phyloP scores from a whole-genome alignment of 2,797 vertebrate genomes.

The Sebastes hopkinsi region DNA sequence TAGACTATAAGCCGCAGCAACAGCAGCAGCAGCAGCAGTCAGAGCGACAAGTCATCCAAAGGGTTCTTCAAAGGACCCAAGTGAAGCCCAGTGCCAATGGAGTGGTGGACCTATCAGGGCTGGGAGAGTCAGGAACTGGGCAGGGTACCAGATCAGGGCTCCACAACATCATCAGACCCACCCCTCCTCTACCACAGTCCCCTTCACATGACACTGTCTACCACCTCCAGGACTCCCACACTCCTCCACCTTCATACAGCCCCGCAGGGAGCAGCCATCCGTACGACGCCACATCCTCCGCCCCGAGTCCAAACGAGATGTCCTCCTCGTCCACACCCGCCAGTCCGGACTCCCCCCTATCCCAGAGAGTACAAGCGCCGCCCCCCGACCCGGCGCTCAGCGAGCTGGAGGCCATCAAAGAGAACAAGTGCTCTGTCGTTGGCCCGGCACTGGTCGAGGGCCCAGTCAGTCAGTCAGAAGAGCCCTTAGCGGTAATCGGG shows the following conservation, averaged over 20 bases:
- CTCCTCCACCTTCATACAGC: slow-evolving; percentile 54
- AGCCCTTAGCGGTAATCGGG: slow-evolving; percentile 84
- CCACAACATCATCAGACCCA: slow-evolving; percentile 59
- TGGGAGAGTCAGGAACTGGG: slow-evolving; percentile 64
- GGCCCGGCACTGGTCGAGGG: slow-evolving; percentile 78
- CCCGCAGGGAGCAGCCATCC: slow-evolving; percentile 51
- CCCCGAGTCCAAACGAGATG: slow-evolving; percentile 68
- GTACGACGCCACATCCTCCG: slow-evolving; percentile 71
- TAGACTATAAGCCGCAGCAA: slow-evolving; percentile 86
- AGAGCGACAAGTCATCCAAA: slow-evolving; percentile 91
- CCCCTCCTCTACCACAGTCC: slow-evolving; percentile 48
- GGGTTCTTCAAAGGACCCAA: slow-evolving; percentile 87
- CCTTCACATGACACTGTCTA: slow-evolving; percentile 65
- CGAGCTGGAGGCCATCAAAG: slow-evolving; percentile 90
- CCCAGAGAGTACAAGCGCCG: slow-evolving; percentile 60
- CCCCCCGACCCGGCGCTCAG: slow-evolving; percentile 54
- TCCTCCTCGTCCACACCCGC: slow-evolving; percentile 64
- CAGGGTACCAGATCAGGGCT: slow-evolving; percentile 63
- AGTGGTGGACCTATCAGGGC: slow-evolving; percentile 83
- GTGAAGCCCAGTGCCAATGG: slow-evolving; percentile 87
- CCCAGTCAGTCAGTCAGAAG: slow-evolving; percentile 85
- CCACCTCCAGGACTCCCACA: slow-evolving; percentile 56
- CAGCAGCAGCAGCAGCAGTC: slow-evolving; percentile 84
- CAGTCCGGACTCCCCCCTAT: slow-evolving; percentile 78
- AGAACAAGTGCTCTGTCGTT: slow-evolving; percentile 88